These are phyloP conservation scores for Bimastos eiseni DNA, from an alignment of 2,888 invertebrate species.

Conservation along the genomic window DNA sequence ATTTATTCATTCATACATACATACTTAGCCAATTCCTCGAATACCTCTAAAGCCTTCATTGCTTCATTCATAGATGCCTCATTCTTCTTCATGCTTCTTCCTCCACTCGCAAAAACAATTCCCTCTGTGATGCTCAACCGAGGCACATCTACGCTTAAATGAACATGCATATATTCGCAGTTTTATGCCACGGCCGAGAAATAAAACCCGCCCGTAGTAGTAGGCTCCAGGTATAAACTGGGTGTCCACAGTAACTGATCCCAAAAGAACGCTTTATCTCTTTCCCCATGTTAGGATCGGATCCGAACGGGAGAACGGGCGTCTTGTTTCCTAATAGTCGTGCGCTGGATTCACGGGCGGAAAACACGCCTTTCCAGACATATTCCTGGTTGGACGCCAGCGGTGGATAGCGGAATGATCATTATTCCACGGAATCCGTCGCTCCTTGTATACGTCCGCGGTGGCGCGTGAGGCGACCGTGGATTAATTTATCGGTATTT, in stretches of 20 bases:
- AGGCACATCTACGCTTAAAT: neutral
- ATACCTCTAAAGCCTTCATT: neutral
- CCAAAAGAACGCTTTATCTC: neutral
- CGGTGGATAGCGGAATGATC: neutral
- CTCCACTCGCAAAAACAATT: neutral
- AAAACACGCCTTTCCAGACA: neutral
- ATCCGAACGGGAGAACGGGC: neutral
- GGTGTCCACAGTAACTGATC: neutral
- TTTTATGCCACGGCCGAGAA: neutral
- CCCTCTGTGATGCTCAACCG: neutral
- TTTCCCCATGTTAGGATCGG: neutral
- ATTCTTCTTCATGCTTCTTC: neutral
- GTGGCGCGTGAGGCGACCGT: neutral
- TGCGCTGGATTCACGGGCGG: neutral
- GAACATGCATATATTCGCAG: neutral
- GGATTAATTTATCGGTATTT: slow-evolving; percentile 13
- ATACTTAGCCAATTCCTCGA: neutral
- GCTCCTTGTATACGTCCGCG: neutral
- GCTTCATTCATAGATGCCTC: neutral
- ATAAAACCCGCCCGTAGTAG: neutral
- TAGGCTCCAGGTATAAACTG: neutral
- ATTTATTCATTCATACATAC: neutral
- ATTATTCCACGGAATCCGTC: neutral
- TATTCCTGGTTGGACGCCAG: neutral
- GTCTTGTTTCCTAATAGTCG: neutral